Base-by-base conservation (phyloP, 2,888 invertebrate genomes). In the Acrocera orbiculus region DNA sequence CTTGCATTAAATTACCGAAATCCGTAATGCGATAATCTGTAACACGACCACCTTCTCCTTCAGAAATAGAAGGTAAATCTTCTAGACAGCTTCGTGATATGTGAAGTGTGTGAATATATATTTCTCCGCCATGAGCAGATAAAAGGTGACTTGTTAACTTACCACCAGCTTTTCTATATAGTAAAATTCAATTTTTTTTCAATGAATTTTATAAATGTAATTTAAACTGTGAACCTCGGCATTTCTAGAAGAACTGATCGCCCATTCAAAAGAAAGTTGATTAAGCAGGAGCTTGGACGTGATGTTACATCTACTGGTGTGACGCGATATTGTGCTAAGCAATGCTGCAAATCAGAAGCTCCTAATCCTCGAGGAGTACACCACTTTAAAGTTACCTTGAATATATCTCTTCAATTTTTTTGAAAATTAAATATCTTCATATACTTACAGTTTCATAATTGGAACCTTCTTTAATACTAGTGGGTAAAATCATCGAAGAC, bases 251-350 rank as follows among this genome's bases (percentile, higher is more conserved):
- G 76, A 10, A 89, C 87, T 0, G 83, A 83, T n/a, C 87, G 67
- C 8, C 95, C 95, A 50, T 85, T 87, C 1, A 95, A 67, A n/a
- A 98, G 64, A 61, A 98, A 98, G 61, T 93, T 93, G 29, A 95
- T 96, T 32, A 98, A 67, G 55, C 96, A 98, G 1, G 93, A 86
- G 1, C 95, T 93, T 0, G 96, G 96, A 1, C 96, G 70, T 14
- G 92, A 92, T 44, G 92, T 95, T 1, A 95, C 92, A 61, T 95
- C 92, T 0, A 92, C 87, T 0, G 95, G 93, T 0, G 95, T 93
- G 16, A 95, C 87, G 39, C 90, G 68, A 61, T 81, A 81, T 58
- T 89, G 78, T 0, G 79, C 78, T 0, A 85, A 77, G 49, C 78
- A 85, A 51, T 78, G 83, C 61, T 71, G 87, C 61, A 70, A 72